Conservation (phyloP, 2,113 vertebrate genomes). For the Sebastes fasciatus region DNA sequence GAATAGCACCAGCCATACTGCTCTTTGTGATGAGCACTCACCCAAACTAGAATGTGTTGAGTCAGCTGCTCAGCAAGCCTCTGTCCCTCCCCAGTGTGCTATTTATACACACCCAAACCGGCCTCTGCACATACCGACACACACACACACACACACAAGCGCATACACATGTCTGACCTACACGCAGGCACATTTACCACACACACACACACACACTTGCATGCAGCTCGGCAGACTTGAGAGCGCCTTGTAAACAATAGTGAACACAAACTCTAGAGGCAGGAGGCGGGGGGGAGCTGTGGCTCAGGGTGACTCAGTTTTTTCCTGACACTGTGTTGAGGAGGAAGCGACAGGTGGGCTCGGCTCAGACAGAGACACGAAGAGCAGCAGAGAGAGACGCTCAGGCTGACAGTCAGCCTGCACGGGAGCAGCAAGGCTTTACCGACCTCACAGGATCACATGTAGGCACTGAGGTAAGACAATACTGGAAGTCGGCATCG, state of each 20-base stretch:
- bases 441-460: slow-evolving; percentile 26
- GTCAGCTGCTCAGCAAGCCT: slow-evolving; percentile 74
- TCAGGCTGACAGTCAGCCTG: slow-evolving; percentile 13
- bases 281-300: neutral
- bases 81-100: slow-evolving; percentile 69
- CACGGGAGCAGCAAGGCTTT: slow-evolving; percentile 32
- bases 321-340: slow-evolving; percentile 29
- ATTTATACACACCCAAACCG: slow-evolving; percentile 76
- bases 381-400: slow-evolving; percentile 17
- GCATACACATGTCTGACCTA: neutral
- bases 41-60: slow-evolving; percentile 81
- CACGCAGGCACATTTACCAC: slow-evolving; percentile 23
- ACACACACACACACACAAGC: slow-evolving; percentile 13
- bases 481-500: neutral
- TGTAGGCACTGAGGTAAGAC: slow-evolving; percentile 66
- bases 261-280: slow-evolving; percentile 33
- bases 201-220: slow-evolving; percentile 9
- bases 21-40: slow-evolving; percentile 69
- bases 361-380: neutral
- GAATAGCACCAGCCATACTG: slow-evolving; percentile 19
- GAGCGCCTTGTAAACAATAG: slow-evolving; percentile 57
- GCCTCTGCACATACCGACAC: slow-evolving; percentile 47
- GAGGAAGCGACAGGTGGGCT: slow-evolving; percentile 50
- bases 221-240: slow-evolving; percentile 27
- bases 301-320: slow-evolving; percentile 32